These are phyloP conservation scores for Leptinotarsa peninsularis DNA, from an alignment of 2,888 invertebrate species.

Conservation along the genomic window DNA sequence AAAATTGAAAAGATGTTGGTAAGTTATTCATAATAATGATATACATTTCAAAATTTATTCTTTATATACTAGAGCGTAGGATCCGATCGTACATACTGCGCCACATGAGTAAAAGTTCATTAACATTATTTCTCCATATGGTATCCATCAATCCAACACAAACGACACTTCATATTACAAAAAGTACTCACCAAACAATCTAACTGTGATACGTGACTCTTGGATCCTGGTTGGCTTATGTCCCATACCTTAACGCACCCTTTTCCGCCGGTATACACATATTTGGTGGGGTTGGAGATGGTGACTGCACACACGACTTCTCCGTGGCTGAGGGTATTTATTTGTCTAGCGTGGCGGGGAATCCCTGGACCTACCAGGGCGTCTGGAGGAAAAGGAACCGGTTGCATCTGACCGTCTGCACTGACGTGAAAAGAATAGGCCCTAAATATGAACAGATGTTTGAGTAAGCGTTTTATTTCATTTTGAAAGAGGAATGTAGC, in stretches of 20 bases:
- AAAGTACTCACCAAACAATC: slow-evolving; percentile 79
- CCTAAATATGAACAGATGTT: slow-evolving; percentile 63
- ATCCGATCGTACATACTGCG: too few species aligned
- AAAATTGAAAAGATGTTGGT: slow-evolving; percentile 43
- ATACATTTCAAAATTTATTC: too few species aligned
- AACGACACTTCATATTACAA: not conserved
- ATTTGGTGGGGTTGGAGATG: slow-evolving; percentile 85
- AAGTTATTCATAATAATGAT: not conserved
- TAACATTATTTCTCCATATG: too few species aligned
- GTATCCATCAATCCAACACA: not conserved
- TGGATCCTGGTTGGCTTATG: slow-evolving; percentile 80
- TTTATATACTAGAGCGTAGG: too few species aligned
- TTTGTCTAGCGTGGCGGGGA: slow-evolving; percentile 89
- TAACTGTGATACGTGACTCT: slow-evolving; percentile 84
- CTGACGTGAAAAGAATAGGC: slow-evolving; percentile 96
- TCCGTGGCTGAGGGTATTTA: slow-evolving; percentile 92
- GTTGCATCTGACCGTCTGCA: slow-evolving; percentile 87
- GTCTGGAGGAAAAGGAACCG: slow-evolving; percentile 95
- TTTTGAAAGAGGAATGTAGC: too few species aligned
- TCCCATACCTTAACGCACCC: slow-evolving; percentile 93
- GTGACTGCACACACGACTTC: slow-evolving; percentile 98
- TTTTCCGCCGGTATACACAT: slow-evolving; percentile 98
- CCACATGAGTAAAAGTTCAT: too few species aligned
- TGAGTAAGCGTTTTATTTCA: too few species aligned
- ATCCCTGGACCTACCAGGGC: slow-evolving; percentile 93